Evolutionary conservation across 2,888 invertebrate species (phyloP).

Genomic region (Matsumyia berberina): DNA sequence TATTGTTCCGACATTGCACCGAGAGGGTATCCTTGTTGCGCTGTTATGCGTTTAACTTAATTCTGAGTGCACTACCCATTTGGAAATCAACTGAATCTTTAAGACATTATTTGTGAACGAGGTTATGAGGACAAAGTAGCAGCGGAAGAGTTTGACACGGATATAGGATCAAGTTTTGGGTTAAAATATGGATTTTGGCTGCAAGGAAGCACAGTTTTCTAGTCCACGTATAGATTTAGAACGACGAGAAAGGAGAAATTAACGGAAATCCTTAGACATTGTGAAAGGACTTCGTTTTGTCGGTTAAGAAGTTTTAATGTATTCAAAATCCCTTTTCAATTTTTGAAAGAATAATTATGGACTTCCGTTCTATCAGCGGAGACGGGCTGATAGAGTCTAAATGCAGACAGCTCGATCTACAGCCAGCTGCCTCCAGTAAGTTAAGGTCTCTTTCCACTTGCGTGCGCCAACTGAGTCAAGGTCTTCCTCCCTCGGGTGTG

Average conservation of each 20-base stretch:
- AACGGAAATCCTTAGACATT: no score
- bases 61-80: constrained; percentile 1
- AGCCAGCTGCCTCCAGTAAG: no score
- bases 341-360: no score
- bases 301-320: no score
- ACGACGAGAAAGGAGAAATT: neutral
- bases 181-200: constrained; percentile 4
- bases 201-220: neutral
- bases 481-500: no score
- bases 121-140: constrained; percentile 44
- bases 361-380: no score
- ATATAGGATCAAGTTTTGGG: constrained; percentile 11
- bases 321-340: no score
- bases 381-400: no score
- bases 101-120: constrained; percentile 35
- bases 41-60: constrained; percentile 33
- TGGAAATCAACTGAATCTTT: constrained; percentile 47
- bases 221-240: neutral
- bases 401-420: no score
- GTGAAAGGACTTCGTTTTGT: no score
- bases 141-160: constrained; percentile 15
- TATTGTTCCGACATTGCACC: constrained; percentile 41
- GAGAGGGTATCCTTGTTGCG: constrained; percentile 1
- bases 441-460: no score
- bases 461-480: no score